Conservation (phyloP, 2,113 vertebrate genomes). For the Podilymbus podiceps region DNA sequence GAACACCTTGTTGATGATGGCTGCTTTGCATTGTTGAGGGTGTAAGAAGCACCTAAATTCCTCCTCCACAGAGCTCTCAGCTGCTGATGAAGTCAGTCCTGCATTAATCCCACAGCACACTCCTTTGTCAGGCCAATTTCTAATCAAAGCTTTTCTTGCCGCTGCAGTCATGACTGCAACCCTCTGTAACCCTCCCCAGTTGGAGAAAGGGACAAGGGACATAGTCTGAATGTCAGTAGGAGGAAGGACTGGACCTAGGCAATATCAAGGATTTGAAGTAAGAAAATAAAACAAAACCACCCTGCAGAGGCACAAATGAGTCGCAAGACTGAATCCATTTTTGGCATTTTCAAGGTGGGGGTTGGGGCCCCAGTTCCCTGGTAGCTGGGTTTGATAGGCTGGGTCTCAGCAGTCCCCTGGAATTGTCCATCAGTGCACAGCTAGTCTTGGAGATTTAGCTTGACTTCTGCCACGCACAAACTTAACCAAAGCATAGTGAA, state of each 20-base stretch:
- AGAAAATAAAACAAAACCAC: not conserved
- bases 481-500: not conserved
- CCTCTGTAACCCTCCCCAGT: not conserved
- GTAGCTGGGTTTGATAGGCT: not conserved
- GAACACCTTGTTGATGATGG: conserved; percentile 60
- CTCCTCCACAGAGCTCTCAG: conserved; percentile 32
- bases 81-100: conserved; percentile 54
- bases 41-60: conserved; percentile 52
- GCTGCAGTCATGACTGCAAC: not conserved
- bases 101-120: conserved; percentile 40
- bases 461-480: not conserved
- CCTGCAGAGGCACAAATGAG: not conserved
- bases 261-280: not conserved
- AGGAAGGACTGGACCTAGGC: not conserved
- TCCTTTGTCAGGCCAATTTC: not conserved
- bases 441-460: not conserved
- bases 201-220: not conserved
- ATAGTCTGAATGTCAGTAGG: not conserved
- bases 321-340: not conserved
- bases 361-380: not conserved
- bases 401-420: not conserved
- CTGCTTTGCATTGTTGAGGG: conserved; percentile 61
- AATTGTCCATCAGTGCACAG: not conserved
- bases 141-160: conserved; percentile 41
- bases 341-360: accelerated